Conservation (phyloP, 2,113 vertebrate genomes). For the Syngnathus floridae region DNA sequence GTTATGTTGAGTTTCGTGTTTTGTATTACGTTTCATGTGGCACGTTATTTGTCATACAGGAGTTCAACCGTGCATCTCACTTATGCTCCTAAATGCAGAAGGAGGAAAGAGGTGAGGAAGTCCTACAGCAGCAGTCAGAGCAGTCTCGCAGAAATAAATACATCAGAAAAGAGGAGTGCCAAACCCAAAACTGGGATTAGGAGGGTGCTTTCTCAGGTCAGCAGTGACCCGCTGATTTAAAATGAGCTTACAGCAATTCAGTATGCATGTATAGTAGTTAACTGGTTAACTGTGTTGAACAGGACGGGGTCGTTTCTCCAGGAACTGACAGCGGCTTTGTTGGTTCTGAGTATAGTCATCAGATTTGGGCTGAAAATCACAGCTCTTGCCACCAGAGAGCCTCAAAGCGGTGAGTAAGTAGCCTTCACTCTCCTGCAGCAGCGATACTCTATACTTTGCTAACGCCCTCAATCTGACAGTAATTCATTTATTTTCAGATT, state of each 20-base stretch:
- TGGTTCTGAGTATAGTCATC: slow-evolving; percentile 81
- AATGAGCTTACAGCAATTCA: too few relatives aligned
- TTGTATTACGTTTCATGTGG: background rate
- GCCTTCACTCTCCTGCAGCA: background rate
- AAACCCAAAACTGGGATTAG: slow-evolving; percentile 39
- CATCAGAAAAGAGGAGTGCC: slow-evolving; percentile 16
- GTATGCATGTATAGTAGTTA: background rate
- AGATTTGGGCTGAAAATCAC: slow-evolving; percentile 67
- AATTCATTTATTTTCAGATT: background rate
- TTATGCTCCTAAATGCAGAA: slow-evolving; percentile 1
- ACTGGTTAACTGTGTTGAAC: slow-evolving; percentile 12
- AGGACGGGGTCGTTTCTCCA: slow-evolving; percentile 85
- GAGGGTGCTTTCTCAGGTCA: slow-evolving; percentile 53
- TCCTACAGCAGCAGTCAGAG: slow-evolving; percentile 61
- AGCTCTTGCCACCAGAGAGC: slow-evolving; percentile 68
- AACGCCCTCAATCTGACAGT: slow-evolving; percentile 8
- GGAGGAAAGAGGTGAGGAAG: accelerated
- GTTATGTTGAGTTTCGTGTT: slow-evolving; percentile 4
- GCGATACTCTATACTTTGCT: slow-evolving; percentile 1
- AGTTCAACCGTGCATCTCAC: background rate
- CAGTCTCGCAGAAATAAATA: slow-evolving; percentile 51
- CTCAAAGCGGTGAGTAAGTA: slow-evolving; percentile 60
- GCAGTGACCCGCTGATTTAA: background rate
- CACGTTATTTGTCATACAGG: background rate
- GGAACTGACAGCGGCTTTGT: slow-evolving; percentile 93